phyloP scores from a whole-genome alignment of 2,113 vertebrate genomes.

The Grammomys surdaster region DNA sequence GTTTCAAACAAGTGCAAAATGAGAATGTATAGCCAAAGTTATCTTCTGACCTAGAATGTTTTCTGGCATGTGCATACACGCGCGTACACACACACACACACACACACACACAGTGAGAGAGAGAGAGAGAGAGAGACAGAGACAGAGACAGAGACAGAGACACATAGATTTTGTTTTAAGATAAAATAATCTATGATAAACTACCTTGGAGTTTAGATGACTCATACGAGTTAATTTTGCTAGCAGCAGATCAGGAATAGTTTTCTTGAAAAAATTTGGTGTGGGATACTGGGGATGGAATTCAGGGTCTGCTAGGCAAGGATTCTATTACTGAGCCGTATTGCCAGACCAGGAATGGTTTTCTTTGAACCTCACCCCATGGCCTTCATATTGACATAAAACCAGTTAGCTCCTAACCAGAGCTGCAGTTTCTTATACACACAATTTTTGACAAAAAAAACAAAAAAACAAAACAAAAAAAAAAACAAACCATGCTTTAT shows the following conservation, averaged over 20 bases:
- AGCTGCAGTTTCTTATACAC: neutral
- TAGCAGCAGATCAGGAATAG: neutral
- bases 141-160: neutral
- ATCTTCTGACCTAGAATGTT: neutral
- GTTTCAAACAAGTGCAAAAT: neutral
- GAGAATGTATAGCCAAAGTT: neutral
- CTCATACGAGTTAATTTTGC: neutral
- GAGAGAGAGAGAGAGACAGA: neutral
- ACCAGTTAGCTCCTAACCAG: neutral
- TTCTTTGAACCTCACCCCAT: neutral
- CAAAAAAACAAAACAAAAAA: neutral
- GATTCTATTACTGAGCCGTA: neutral
- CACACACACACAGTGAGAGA: neutral
- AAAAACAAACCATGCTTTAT: neutral
- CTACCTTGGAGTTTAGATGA: neutral
- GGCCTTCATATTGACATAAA: neutral
- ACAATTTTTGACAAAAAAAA: neutral
- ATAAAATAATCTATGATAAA: neutral
- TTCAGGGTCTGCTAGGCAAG: neutral
- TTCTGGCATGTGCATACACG: neutral
- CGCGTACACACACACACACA: neutral
- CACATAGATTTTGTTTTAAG: neutral
- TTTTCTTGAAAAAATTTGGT: neutral
- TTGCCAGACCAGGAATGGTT: neutral
- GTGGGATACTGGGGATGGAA: neutral